Conservation (phyloP, 1,140 invertebrate species). For the Drosophila kanapiae region DNA sequence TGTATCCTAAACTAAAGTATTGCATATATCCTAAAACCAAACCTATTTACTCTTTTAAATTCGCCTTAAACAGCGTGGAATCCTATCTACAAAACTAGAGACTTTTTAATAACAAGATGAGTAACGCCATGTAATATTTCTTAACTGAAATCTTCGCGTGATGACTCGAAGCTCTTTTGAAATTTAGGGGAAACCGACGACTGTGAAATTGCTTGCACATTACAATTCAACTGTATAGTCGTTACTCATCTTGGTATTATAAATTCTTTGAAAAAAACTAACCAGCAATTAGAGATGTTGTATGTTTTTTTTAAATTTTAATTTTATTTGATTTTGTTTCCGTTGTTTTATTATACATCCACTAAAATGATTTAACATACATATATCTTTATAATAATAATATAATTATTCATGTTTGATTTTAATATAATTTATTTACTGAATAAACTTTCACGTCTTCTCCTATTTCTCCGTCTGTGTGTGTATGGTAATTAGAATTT, state of each 20-base stretch:
- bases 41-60: background rate
- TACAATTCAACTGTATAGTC: no score
- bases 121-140: no score
- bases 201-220: no score
- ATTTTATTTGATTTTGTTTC: slow-evolving; percentile 70
- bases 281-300: slow-evolving; percentile 10
- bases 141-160: no score
- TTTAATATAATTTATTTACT: slow-evolving; percentile 66
- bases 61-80: background rate
- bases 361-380: slow-evolving; percentile 83
- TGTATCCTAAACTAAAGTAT: slow-evolving; percentile 22
- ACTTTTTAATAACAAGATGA: no score
- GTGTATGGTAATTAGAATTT: slow-evolving; percentile 46
- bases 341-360: slow-evolving; percentile 71
- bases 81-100: background rate
- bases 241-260: no score
- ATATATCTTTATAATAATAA: slow-evolving; percentile 63
- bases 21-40: background rate
- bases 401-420: slow-evolving; percentile 63
- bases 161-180: no score
- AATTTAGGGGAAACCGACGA: no score
- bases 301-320: slow-evolving; percentile 27
- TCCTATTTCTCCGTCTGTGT: slow-evolving; percentile 46
- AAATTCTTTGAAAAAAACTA: background rate
- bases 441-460: slow-evolving; percentile 61